Evolutionary conservation across 2,888 invertebrate genomes (phyloP).

Genomic region (Rhopalosiphum nymphaeae): DNA sequence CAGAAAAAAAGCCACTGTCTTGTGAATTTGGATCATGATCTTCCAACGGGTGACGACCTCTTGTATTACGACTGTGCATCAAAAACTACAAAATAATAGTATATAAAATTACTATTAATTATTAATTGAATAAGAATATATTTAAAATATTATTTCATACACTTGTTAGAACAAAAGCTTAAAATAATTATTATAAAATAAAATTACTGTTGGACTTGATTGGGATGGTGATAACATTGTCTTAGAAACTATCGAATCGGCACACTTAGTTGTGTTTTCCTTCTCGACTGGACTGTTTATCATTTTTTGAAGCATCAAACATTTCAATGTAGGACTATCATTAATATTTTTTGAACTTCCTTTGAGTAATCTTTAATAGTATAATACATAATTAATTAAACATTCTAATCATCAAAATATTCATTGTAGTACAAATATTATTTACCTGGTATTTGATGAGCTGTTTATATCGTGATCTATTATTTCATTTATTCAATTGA

Average conservation of each 20-base stretch:
- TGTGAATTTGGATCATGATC: slow-evolving; percentile 74
- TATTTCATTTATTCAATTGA: neutral
- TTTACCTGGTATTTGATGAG: slow-evolving; percentile 52
- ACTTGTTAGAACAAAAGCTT: neutral
- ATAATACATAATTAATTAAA: slow-evolving; percentile 32
- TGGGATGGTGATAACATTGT: slow-evolving; percentile 46
- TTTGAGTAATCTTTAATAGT: slow-evolving; percentile 43
- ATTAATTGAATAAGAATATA: neutral
- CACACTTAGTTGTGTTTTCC: slow-evolving; percentile 55
- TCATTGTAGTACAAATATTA: neutral
- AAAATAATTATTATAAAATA: slow-evolving; percentile 26
- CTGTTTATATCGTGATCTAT: slow-evolving; percentile 52
- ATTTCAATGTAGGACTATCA: slow-evolving; percentile 53
- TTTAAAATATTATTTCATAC: neutral
- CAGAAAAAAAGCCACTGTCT: slow-evolving; percentile 74
- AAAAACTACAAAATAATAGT: slow-evolving; percentile 32
- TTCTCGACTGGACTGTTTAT: slow-evolving; percentile 60
- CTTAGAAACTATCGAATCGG: slow-evolving; percentile 41
- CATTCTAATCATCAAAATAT: neutral
- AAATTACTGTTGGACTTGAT: slow-evolving; percentile 57
- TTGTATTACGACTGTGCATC: slow-evolving; percentile 38
- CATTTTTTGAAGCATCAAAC: slow-evolving; percentile 53
- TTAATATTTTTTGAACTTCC: slow-evolving; percentile 51
- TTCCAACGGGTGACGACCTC: slow-evolving; percentile 71
- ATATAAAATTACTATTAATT: neutral